phyloP scores from a whole-genome alignment of 2,113 vertebrate genomes.

The Lichenostomus cassidix region DNA sequence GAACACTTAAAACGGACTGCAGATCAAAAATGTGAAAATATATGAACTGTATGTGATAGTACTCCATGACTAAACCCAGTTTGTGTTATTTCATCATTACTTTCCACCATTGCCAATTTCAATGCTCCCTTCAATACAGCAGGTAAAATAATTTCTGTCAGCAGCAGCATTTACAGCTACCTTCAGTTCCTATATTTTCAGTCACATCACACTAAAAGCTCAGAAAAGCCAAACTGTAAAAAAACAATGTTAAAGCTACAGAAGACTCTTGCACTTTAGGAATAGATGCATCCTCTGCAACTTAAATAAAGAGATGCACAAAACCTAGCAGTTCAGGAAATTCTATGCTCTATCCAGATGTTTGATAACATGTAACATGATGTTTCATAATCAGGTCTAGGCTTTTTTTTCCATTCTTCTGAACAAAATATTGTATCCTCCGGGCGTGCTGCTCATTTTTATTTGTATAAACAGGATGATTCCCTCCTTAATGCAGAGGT shows the following conservation, averaged over 20 bases:
- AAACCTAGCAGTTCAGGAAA: background rate
- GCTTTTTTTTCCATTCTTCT: background rate
- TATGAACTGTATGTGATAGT: background rate
- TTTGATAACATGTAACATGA: background rate
- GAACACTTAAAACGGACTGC: background rate
- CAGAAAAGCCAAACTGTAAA: background rate
- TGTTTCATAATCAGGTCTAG: background rate
- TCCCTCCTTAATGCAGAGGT: background rate
- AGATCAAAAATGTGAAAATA: background rate
- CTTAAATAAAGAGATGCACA: background rate
- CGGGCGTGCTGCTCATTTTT: background rate
- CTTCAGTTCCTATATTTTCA: background rate
- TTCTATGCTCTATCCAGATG: background rate
- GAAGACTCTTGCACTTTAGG: background rate
- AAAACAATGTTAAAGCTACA: background rate
- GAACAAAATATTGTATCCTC: background rate
- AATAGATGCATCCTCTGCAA: background rate
- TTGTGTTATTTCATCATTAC: background rate
- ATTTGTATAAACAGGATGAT: background rate
- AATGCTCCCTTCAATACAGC: rapidly evolving
- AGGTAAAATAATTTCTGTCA: background rate
- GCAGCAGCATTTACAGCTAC: background rate
- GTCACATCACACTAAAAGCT: background rate
- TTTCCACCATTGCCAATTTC: background rate
- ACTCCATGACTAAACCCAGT: background rate